Evolutionary conservation across 1,140 invertebrate genomes (phyloP), one percentile per base, ranked within the genome.

Genomic region (Ditylenchus dipsaci): DNA sequence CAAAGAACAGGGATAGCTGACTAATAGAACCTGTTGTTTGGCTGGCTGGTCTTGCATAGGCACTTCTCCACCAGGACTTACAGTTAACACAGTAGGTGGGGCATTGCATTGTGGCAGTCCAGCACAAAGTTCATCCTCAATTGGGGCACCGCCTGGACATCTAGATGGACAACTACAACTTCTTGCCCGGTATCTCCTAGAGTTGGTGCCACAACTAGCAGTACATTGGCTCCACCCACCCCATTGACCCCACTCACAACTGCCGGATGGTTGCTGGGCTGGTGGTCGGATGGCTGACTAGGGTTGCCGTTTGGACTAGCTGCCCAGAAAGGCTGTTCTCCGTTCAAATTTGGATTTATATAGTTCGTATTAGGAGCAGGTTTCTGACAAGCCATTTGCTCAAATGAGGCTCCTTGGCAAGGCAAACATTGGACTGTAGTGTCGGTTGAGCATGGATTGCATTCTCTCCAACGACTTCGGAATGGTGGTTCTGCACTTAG

Each of bases 201-300:
- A 19, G 21, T 61, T 7, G 13, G 8, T 30, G n/a, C 59, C 59
- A 21, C 59, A 61, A 3, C 5, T 61, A 8, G 59, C 38, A 7
- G 59, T 33, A 61, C 59, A 61, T 27, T 33, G 59, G 26, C 59
- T 29, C n/a, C 38, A 61, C 13, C n/a, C n/a, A 61, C 59, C 59
- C 59, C 59, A 61, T 29, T 19, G 59, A 8, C n/a, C 8, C 59
- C 59, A 61, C 3, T 43, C 38, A 30, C 59, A 61, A 61, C 19
- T 61, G 23, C n/a, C n/a, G 3, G 19, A 30, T 19, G 13, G 1
- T 30, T 61, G 59, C 8, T 33, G n/a, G n/a, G 26, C 59, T 43
- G 27, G 13, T 3, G 59, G 59, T 29, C 29, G n/a, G 8, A 29
- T 53, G 49, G 49, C 23, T 53, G 49, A 17, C 3, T 15, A 7